phyloP scores from a whole-genome alignment of 2,797 vertebrate species.

The Sebastes vulpes region DNA sequence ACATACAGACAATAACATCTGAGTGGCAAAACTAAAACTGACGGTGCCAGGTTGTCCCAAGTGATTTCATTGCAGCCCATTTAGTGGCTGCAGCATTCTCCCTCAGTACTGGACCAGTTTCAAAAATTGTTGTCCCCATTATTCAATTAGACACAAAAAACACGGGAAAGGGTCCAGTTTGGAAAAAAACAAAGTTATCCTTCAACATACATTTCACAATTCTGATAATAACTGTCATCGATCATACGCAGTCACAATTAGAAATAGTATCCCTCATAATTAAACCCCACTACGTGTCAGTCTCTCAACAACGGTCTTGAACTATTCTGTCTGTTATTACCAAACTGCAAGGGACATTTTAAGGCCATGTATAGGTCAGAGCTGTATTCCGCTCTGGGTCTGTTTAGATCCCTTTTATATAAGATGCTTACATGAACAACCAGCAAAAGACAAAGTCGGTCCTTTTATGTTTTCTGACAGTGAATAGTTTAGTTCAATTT shows the following conservation, averaged over 20 bases:
- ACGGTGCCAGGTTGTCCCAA: too few relatives aligned
- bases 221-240: background rate
- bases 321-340: background rate
- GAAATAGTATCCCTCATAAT: background rate
- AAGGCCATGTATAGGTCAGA: background rate
- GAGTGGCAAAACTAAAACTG: too few relatives aligned
- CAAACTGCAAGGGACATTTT: background rate
- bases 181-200: too few relatives aligned
- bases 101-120: too few relatives aligned
- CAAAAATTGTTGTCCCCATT: too few relatives aligned
- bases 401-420: background rate
- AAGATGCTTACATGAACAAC: background rate
- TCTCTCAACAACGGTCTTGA: background rate
- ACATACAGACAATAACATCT: too few relatives aligned
- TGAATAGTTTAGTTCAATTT: conserved; percentile 14
- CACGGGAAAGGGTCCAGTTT: too few relatives aligned
- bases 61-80: too few relatives aligned
- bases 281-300: background rate
- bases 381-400: background rate
- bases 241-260: background rate
- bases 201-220: background rate
- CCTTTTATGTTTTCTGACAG: background rate
- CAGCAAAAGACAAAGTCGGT: background rate
- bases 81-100: rapidly evolving
- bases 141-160: too few relatives aligned